Evolutionary conservation across 2,888 invertebrate genomes (phyloP), one percentile per base, ranked within the genome.

Genomic region (Epiblema foenella): DNA sequence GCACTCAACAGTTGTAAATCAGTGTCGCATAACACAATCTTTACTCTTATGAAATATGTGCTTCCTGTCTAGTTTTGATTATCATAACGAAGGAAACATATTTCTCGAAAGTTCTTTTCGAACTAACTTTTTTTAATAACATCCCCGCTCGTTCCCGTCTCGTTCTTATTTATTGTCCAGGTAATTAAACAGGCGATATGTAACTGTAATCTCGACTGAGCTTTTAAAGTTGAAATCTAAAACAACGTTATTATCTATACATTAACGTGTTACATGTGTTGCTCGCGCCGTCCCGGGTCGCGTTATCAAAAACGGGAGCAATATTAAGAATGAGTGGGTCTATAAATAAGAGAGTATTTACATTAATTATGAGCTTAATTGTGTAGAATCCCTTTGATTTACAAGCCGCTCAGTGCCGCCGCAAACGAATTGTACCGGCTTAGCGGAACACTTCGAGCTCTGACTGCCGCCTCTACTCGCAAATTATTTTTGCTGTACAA

Each of bases 281-380:
- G 86, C 89, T 89, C 88, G 87, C 85, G 83, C 87, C 86, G 86
- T 85, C 85, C 84, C 82, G 84, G 79, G 80, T 77, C 78, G 81
- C 80, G 83, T 91, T 89, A 91, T 91, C 89, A 89, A 88, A 67
- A 89, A 90, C 87, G 87, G 86, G 86, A 87, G 87, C 89, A 89
- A 89, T 90, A 90, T 91, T 90, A 91, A 93, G 90, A 91, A 90
- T 90, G 89, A 90, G 87, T 87, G 83, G 83, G 85, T 83, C 91
- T 90, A 92, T 92, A 92, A 92, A 92, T 92, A 90, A 92, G 85
- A 83, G 81, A 87, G 89, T 86, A 88, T 89, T 90, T 90, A 91
- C 91, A 92, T 93, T 92, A 92, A 93, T 93, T 93, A 92, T 92
- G 87, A 89, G 91, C 91, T 92, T 92, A 92, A 93, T 93, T 90